Conservation (phyloP, 2,113 vertebrate species). For the Entosphenus tridentatus region DNA sequence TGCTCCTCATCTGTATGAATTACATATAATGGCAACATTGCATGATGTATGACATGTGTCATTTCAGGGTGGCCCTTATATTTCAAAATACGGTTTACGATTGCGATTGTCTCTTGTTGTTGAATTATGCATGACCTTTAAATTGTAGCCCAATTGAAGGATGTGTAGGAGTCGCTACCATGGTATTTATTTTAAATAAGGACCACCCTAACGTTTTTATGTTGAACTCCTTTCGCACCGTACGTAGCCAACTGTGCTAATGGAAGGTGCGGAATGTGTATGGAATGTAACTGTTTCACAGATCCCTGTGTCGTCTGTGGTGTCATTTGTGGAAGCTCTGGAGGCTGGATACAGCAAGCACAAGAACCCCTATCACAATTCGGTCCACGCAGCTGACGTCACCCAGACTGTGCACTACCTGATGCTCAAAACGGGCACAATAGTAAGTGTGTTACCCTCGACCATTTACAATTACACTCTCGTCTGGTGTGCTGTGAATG, state of each 20-base stretch:
- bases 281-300: constrained; percentile 14
- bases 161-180: too few species aligned
- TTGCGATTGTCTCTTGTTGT: background rate
- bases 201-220: too few species aligned
- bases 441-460: constrained; percentile 19
- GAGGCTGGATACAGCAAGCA: constrained; percentile 91
- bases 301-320: constrained; percentile 75
- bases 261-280: background rate
- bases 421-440: constrained; percentile 80
- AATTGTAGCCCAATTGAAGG: too few species aligned
- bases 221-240: background rate
- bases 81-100: background rate
- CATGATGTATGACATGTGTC: background rate
- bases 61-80: background rate
- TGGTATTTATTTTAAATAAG: too few species aligned
- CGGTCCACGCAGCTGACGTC: constrained; percentile 86
- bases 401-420: constrained; percentile 93
- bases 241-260: background rate
- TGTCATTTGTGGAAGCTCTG: constrained; percentile 76
- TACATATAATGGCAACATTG: too few species aligned
- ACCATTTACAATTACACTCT: too few species aligned
- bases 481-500: too few species aligned
- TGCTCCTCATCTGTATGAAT: too few species aligned
- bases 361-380: constrained; percentile 92
- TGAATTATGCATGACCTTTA: too few species aligned